A percentile compares a stretch with the other conserved stretches of the same genome.
Conservation (phyloP, 2,888 invertebrate species). For the Nymphalis c-album region DNA sequence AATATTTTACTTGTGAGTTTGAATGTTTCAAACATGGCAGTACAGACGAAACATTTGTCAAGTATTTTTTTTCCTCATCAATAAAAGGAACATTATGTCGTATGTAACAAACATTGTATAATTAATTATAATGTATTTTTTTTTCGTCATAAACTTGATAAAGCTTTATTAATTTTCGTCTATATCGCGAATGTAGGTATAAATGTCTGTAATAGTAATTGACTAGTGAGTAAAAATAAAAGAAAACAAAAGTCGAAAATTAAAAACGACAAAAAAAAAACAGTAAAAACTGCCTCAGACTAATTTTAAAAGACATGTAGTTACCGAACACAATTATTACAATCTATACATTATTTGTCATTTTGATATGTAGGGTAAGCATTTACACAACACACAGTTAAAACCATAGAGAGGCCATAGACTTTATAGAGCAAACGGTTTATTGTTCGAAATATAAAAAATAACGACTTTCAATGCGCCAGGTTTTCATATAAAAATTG, state of each 20-base stretch:
- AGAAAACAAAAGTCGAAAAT: slow-evolving; percentile 19
- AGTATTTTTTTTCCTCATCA: slow-evolving; percentile 9
- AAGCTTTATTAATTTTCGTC: slow-evolving; percentile 19
- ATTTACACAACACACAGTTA: slow-evolving; percentile 44
- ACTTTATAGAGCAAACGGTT: slow-evolving; percentile 1
- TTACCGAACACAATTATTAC: slow-evolving; percentile 22
- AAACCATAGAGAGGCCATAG: slow-evolving; percentile 28
- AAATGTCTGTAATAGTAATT: slow-evolving; percentile 31
- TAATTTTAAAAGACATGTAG: slow-evolving; percentile 27
- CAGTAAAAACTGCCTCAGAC: slow-evolving; percentile 27
- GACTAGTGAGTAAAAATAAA: slow-evolving; percentile 30
- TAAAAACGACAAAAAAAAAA: slow-evolving; percentile 44
- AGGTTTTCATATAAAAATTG: neutral
- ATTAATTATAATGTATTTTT: neutral
- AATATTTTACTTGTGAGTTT: slow-evolving; percentile 70
- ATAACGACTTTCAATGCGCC: neutral
- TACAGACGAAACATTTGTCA: slow-evolving; percentile 37
- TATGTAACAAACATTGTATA: neutral
- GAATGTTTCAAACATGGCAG: slow-evolving; percentile 49
- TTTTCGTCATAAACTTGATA: neutral
- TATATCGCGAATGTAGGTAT: slow-evolving; percentile 34
- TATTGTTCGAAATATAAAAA: slow-evolving; percentile 26
- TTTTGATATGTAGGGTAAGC: slow-evolving; percentile 71
- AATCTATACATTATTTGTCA: slow-evolving; percentile 67
- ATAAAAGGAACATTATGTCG: neutral